phyloP scores from a whole-genome alignment of 2,113 vertebrate species.

The Condylura cristata region DNA sequence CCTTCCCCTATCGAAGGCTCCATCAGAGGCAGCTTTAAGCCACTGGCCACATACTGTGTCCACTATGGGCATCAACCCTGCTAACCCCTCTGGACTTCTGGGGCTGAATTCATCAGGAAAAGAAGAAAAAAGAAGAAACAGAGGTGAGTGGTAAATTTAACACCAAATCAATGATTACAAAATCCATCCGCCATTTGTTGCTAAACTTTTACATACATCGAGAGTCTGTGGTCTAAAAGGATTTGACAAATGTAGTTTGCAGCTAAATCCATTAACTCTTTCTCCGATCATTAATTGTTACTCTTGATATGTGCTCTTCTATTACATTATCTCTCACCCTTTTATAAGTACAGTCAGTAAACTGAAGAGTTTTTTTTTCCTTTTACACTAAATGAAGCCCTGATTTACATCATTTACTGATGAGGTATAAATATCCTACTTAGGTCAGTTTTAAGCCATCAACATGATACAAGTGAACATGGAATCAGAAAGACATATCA shows the following conservation, averaged over 20 bases:
- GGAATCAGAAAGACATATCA: neutral
- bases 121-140: neutral
- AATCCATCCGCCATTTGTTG: neutral
- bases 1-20: neutral
- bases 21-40: neutral
- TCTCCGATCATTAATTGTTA: neutral
- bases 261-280: neutral
- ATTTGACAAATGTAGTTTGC: neutral
- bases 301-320: neutral
- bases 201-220: neutral
- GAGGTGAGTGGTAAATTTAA: neutral
- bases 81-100: neutral
- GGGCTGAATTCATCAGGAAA: neutral
- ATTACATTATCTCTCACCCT: neutral
- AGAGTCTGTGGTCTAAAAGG: neutral
- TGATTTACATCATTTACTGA: neutral
- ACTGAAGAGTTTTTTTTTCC: neutral
- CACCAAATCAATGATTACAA: neutral
- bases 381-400: neutral
- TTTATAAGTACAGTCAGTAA: neutral
- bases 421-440: neutral
- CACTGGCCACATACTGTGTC: too few relatives aligned
- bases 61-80: neutral
- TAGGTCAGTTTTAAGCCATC: neutral
- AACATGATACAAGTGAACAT: neutral